phyloP scores from a whole-genome alignment of 2,797 vertebrate species.

The Platyrinchus mystaceus region DNA sequence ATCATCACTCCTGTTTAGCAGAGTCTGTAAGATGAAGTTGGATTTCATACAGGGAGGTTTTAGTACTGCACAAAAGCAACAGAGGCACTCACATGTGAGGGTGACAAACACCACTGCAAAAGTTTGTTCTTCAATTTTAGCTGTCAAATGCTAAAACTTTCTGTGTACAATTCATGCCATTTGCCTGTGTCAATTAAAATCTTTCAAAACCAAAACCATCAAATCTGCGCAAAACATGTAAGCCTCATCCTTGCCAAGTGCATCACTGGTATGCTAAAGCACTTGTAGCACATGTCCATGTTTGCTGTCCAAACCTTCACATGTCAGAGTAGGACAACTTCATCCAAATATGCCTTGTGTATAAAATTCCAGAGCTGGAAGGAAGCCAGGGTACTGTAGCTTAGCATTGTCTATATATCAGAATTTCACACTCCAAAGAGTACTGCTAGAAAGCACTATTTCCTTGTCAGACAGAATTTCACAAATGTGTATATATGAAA shows the following conservation, averaged over 20 bases:
- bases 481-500: background rate
- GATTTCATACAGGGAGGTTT: background rate
- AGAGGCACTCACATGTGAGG: background rate
- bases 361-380: background rate
- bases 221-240: background rate
- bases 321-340: background rate
- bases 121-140: background rate
- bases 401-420: background rate
- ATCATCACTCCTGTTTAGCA: background rate
- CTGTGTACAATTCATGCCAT: background rate
- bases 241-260: background rate
- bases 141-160: background rate
- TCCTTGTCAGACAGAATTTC: background rate
- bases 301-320: background rate
- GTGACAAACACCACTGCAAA: background rate
- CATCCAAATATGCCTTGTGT: background rate
- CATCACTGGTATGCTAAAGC: background rate
- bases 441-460: background rate
- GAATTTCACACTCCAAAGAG: background rate
- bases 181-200: background rate
- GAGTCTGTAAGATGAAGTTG: background rate
- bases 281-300: background rate
- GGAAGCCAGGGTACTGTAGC: background rate
- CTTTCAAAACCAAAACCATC: background rate
- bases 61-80: background rate